Conservation (phyloP, 2,888 invertebrate genomes). For the Clanis bilineata region DNA sequence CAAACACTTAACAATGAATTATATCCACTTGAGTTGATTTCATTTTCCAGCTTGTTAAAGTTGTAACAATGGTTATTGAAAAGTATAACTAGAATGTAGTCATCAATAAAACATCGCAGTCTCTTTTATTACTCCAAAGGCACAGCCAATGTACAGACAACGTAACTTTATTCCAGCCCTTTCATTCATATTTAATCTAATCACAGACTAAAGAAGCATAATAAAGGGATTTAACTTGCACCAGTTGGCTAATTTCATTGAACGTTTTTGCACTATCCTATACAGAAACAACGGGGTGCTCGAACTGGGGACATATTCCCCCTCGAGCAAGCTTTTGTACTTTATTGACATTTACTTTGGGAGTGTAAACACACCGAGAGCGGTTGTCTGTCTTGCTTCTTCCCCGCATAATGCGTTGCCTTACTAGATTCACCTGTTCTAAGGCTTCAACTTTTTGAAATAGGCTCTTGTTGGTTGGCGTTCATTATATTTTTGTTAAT, state of each 20-base stretch:
- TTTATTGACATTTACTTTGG: constrained; percentile 81
- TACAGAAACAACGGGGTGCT: constrained; percentile 53
- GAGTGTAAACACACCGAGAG: constrained; percentile 70
- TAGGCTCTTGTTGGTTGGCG: neutral
- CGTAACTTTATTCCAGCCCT: neutral
- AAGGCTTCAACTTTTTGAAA: constrained; percentile 2
- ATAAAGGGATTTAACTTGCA: neutral
- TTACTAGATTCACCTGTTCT: constrained; percentile 10
- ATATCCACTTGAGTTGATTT: too few species aligned
- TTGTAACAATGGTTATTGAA: too few species aligned
- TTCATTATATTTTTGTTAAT: neutral
- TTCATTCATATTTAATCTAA: neutral
- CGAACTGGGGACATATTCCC: constrained; percentile 60
- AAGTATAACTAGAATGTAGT: too few species aligned
- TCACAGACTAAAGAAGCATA: neutral
- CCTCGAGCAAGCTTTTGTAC: constrained; percentile 64
- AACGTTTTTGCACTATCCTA: constrained; percentile 37
- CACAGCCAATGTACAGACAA: neutral
- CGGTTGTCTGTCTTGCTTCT: constrained; percentile 53
- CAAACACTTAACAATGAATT: too few species aligned
- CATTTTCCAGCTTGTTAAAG: too few species aligned
- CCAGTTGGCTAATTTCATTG: constrained; percentile 23
- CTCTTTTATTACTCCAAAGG: too few species aligned
- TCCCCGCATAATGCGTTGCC: constrained; percentile 37
- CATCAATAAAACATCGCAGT: too few species aligned